These are phyloP conservation scores for Xestia c-nigrum DNA, from an alignment of 2,888 invertebrate genomes.

Conservation along the genomic window DNA sequence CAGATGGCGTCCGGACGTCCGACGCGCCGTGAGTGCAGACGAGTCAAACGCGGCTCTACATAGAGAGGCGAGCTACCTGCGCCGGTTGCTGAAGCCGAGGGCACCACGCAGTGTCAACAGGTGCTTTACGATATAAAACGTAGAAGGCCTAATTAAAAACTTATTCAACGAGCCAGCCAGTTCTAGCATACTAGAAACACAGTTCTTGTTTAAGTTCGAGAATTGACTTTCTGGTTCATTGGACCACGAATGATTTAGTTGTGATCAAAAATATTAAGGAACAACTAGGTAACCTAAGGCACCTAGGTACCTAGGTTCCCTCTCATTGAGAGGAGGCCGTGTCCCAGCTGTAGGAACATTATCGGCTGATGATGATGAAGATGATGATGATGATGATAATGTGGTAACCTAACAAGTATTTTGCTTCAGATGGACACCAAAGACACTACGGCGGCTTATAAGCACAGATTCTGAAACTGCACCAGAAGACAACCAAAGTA, in stretches of 20 bases:
- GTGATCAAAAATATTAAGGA: background rate
- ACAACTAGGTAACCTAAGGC: background rate
- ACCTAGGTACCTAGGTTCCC: too few relatives aligned
- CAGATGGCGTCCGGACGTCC: constrained; percentile 82
- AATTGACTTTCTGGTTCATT: background rate
- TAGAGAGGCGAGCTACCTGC: constrained; percentile 80
- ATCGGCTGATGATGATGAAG: too few relatives aligned
- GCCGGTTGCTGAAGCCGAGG: constrained; percentile 77
- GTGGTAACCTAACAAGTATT: background rate
- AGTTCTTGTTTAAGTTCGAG: background rate
- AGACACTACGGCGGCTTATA: constrained; percentile 80
- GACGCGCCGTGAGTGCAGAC: constrained; percentile 85
- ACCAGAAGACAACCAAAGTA: constrained; percentile 73
- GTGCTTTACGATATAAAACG: constrained; percentile 58
- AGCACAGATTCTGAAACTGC: constrained; percentile 81
- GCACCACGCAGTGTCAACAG: constrained; percentile 79
- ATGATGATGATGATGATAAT: too few relatives aligned
- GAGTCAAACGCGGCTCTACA: constrained; percentile 79
- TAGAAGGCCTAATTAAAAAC: background rate
- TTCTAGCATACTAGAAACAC: background rate
- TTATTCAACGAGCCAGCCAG: background rate
- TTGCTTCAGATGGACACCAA: constrained; percentile 83
- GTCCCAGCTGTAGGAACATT: too few relatives aligned
- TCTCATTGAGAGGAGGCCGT: too few relatives aligned
- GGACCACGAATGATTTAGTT: background rate